Base-by-base conservation (phyloP, 2,113 vertebrate genomes). In the Pygoscelis adeliae region DNA sequence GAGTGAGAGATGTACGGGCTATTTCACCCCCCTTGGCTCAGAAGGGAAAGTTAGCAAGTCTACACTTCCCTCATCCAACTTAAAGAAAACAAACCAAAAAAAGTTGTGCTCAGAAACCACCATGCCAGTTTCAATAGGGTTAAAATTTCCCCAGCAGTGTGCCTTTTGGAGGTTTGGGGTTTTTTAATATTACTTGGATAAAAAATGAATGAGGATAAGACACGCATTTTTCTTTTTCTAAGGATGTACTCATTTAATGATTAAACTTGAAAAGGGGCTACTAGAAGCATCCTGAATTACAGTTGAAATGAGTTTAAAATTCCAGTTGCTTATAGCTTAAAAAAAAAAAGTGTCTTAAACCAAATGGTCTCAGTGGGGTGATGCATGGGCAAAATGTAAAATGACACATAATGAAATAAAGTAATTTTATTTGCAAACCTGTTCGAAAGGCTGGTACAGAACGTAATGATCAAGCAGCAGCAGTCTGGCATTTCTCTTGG, bases 391-490 rank as follows among this genome's bases (percentile, higher is more conserved):
- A 93, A 95, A 97, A 95, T 78, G 84, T 72, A 95, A 89, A 97
- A 94, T 79, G 96, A 97, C 88, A 95, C 44, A 79, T 93, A 94
- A 97, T 96, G 96, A 95, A 96, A 93, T 94, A 95, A 96, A 97
- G 58, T 80, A 83, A 95, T 97, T 97, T 94, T 97, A 94, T 94
- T 97, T 96, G 85, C 83, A 95, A 94, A 92, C 78, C 83, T 91
- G 59, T 90, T 97, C 9, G 5, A 87, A 94, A 95, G 44, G 49
- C 91, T 94, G 83, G 94, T 93, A 91, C 91, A 94, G 46, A 92
- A 95, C 1, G 6, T 93, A 96, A 96, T 10, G 4, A 97, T 73
- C 83, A 50, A 90, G 71, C 55, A 89, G 78, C 76, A 96, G 47
- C 66, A 85, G 87, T 52, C 78, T 89, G 69, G 72, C 58, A 79